Evolutionary conservation across 2,888 invertebrate species (phyloP), one percentile per base, ranked within the genome.

Genomic region (Siphlonurus alternatus): DNA sequence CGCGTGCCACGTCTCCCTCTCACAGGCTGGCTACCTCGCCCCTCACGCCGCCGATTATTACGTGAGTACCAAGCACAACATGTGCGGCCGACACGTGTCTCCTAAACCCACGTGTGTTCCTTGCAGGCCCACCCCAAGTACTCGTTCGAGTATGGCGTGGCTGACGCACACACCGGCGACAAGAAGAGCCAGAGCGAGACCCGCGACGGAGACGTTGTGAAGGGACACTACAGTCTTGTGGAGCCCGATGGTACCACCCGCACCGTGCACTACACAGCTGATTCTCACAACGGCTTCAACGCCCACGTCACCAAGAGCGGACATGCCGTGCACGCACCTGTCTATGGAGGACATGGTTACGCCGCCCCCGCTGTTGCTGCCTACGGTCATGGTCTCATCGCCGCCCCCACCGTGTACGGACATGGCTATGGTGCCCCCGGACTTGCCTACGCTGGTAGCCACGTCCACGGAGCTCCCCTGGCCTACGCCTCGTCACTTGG

Each of bases 251-350:
- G 62, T 38, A 62, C 62, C 2, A 23, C 38, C 61, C 61, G 61
- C 38, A 61, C 61, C 38, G 61, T 61, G n/a, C 25, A 61, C 7
- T 61, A 61, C 62, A 62, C 51, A 23, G 62, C 62, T 53, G 62
- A 62, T 10, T 23, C 51, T 38, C 62, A 62, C 84, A 5, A 85
- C 71, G 82, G 82, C 65, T 82, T 82, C 74, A 82, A 82, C 71
- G 82, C 82, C 1, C 78, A 82, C n/a, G 82, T 82, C 0, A 81
- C 80, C 74, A 78, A 79, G 70, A 74, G 76, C 67, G 82, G 82
- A 1, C 82, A 82, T 66, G 80, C 80, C 0, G 77, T 19, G 2
- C 53, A 61, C 51, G n/a, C n/a, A n/a, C n/a, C n/a, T n/a, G n/a
- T n/a, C n/a, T n/a, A n/a, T n/a, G n/a, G n/a, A n/a, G n/a, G n/a